Base-by-base conservation (phyloP, 1,140 invertebrate genomes). In the Drosophila seguyi region DNA sequence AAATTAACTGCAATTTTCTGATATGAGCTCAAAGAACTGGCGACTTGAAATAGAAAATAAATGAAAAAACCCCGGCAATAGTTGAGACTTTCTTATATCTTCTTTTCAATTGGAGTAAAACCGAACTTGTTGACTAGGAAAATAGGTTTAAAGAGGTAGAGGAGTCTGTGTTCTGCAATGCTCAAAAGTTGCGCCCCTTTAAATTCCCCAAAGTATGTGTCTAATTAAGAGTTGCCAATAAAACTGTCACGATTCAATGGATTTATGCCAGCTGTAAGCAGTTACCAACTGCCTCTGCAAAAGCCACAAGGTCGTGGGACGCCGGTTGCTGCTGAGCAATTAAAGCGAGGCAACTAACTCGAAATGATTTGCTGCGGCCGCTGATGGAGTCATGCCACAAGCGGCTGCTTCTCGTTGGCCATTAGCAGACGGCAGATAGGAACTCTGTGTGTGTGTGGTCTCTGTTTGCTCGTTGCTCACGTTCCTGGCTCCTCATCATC, bases 1-100 rank as follows among this genome's bases (percentile, higher is more conserved):
- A 87, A 88, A 87, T 87, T 87, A 88, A 87, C 80, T 84, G 84
- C 76, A 86, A 81, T 86, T 86, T 75, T 72, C 74, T 80, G 84
- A 87, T 87, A 78, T 47, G 42, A 45, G 39, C 75, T 44, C 65
- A 58, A 34, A 44, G 62, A 57, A 53, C 29, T 68, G 39, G 55
- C 55, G 27, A 48, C 59, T 20, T 53, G 36, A 38, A 48, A 39
- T n/a, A 38, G n/a, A 20, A 34, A 69, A 66, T 65, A 65, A 66
- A 66, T n/a, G 10, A 48, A 31, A 31, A 31, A 36, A 22, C 8
- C 1, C 16, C 11, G 20, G 14, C 11, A 31, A 20, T 7, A 34
- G n/a, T 1, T 6, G 3, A 3, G n/a, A 22, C 11, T 60, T 59
- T 59, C 59, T 27, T 62, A 13, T 13, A 38, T 66, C 4, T 63